Evolutionary conservation across 2,888 invertebrate genomes (phyloP).

Genomic region (Caenorhabditis japonica): DNA sequence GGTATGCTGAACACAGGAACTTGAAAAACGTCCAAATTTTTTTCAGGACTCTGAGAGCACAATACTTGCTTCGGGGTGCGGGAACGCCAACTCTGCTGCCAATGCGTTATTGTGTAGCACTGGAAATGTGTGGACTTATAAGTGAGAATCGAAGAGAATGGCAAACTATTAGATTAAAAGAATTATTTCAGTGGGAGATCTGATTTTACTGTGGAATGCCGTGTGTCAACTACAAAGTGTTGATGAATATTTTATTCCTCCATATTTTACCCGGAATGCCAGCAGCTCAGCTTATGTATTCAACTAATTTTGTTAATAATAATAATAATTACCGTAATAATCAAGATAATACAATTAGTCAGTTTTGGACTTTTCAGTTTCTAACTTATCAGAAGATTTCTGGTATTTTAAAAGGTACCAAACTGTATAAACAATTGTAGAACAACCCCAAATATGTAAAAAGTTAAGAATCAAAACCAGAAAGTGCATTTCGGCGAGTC

Average conservation of each 20-base stretch:
- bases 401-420: conserved; percentile 26
- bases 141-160: conserved; percentile 12
- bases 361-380: conserved; percentile 18
- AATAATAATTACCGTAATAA: not conserved
- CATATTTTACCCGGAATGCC: too few relatives aligned
- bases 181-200: conserved; percentile 43
- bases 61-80: conserved; percentile 26
- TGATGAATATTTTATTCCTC: conserved; percentile 1
- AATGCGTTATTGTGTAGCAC: conserved; percentile 39
- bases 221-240: conserved; percentile 17
- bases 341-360: conserved; percentile 11
- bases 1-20: too few relatives aligned
- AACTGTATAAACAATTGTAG: conserved; percentile 23
- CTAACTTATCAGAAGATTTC: not conserved
- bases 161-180: not conserved
- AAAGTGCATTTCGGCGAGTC: conserved; percentile 51
- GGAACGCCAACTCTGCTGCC: conserved; percentile 18
- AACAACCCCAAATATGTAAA: conserved; percentile 17
- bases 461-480: conserved; percentile 38
- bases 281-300: too few relatives aligned
- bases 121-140: conserved; percentile 51
- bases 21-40: not conserved
- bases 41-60: conserved; percentile 35
- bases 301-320: conserved; percentile 21
- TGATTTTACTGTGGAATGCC: conserved; percentile 48